Evolutionary conservation across 2,113 vertebrate genomes (phyloP).

Genomic region (Rhizomys pruinosus): DNA sequence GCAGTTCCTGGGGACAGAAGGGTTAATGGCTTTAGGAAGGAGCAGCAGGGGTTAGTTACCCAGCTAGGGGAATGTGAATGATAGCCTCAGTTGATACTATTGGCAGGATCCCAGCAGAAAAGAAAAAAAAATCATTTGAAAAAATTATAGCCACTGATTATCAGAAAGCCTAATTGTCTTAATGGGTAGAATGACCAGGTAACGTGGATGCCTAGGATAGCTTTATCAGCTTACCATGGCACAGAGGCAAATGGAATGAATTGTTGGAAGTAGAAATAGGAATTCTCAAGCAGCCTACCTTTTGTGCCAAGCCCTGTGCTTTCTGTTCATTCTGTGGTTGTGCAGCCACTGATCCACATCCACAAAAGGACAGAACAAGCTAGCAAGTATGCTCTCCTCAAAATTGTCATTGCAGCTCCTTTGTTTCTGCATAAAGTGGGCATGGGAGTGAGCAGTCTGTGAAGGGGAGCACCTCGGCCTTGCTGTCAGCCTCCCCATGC

Average conservation of each 20-base stretch:
- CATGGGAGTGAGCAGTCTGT: fast-evolving
- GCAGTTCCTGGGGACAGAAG: slow-evolving; percentile 38
- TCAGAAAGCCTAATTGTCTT: slow-evolving; percentile 64
- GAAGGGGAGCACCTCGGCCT: background rate
- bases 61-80: slow-evolving; percentile 63
- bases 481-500: background rate
- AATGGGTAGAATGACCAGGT: slow-evolving; percentile 58
- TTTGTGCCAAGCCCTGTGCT: background rate
- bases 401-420: background rate
- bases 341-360: background rate
- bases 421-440: background rate
- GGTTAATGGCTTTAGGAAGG: slow-evolving; percentile 64
- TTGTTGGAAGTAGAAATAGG: background rate
- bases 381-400: background rate
- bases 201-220: background rate
- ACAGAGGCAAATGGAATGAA: background rate
- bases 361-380: background rate
- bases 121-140: slow-evolving; percentile 43
- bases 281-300: background rate
- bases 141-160: background rate
- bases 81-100: slow-evolving; percentile 52
- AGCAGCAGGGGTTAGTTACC: slow-evolving; percentile 35
- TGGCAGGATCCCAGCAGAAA: slow-evolving; percentile 35
- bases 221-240: background rate
- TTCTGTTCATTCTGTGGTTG: background rate